A percentile compares a stretch with the other conserved stretches of the same genome.
Evolutionary conservation across 2,797 vertebrate genomes (phyloP).

Genomic region (Ptychadena robeensis): DNA sequence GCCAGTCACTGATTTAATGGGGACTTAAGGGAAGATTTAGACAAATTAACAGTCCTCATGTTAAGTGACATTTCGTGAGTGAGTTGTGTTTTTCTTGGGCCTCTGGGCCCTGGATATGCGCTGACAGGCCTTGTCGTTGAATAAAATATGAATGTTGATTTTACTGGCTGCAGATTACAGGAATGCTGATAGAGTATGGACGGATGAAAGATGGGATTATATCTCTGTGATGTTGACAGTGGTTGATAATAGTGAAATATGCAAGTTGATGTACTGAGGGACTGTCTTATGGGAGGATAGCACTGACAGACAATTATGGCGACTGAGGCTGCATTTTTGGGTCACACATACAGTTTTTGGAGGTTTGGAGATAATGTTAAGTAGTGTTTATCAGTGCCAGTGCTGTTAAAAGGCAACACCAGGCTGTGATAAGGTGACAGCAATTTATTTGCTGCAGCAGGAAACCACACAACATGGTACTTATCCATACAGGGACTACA

Average conservation of each 20-base stretch:
- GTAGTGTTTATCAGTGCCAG: no score
- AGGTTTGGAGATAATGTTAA: background rate
- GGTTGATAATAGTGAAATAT: background rate
- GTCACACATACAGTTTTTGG: background rate
- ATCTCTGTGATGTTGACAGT: background rate
- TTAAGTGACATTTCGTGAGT: background rate
- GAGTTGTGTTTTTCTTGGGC: background rate
- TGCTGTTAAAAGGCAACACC: no score
- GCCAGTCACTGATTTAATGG: constrained; percentile 2
- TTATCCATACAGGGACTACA: background rate
- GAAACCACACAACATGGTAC: no score
- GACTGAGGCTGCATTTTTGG: no score
- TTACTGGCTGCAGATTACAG: background rate
- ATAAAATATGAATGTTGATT: background rate
- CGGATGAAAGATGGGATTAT: background rate
- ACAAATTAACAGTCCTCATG: constrained; percentile 7
- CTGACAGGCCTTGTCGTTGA: background rate
- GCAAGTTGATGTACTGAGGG: background rate
- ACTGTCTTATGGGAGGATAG: background rate
- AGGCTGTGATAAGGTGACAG: background rate
- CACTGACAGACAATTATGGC: background rate
- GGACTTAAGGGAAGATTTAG: constrained; percentile 8
- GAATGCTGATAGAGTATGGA: background rate
- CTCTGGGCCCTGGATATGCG: background rate
- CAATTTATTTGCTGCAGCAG: background rate